phyloP scores from a whole-genome alignment of 2,888 invertebrate species.

The Tuberolachnus salignus region DNA sequence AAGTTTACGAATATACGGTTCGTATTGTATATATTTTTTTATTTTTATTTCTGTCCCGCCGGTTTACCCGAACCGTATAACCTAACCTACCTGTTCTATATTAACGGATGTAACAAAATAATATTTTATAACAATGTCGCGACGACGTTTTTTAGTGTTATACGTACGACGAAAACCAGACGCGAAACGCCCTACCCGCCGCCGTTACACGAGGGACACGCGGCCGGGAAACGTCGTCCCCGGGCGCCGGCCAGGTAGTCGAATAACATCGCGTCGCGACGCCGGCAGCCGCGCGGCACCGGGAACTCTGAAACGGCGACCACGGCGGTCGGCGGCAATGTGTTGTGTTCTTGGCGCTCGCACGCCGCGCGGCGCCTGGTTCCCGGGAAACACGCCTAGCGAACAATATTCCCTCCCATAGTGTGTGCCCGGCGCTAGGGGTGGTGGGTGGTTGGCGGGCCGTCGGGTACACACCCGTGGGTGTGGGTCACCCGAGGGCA shows the following conservation, averaged over 20 bases:
- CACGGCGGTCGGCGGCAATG: neutral
- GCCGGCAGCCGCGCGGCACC: too few species aligned
- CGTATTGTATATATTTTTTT: too few species aligned
- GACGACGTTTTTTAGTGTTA: too few species aligned
- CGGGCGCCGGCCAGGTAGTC: neutral
- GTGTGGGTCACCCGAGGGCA: slow-evolving; percentile 53
- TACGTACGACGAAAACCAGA: neutral
- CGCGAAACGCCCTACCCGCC: too few species aligned
- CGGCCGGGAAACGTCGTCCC: neutral
- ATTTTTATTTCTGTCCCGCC: too few species aligned
- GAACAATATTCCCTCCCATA: slow-evolving; percentile 55
- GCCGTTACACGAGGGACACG: neutral
- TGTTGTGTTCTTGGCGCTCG: slow-evolving; percentile 21
- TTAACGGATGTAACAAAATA: too few species aligned
- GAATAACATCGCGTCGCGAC: neutral
- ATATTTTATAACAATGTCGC: too few species aligned
- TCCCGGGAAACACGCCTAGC: slow-evolving; percentile 50
- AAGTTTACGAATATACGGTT: too few species aligned
- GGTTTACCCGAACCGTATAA: too few species aligned
- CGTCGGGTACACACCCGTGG: slow-evolving; percentile 50
- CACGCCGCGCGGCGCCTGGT: neutral
- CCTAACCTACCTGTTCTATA: too few species aligned
- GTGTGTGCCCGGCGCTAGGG: neutral
- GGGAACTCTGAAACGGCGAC: neutral
- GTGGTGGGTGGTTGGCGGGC: slow-evolving; percentile 38